Percentiles rank a stretch among this genome's conserved stretches.
Conservation (phyloP, 2,113 vertebrate genomes). For the Castor canadensis region DNA sequence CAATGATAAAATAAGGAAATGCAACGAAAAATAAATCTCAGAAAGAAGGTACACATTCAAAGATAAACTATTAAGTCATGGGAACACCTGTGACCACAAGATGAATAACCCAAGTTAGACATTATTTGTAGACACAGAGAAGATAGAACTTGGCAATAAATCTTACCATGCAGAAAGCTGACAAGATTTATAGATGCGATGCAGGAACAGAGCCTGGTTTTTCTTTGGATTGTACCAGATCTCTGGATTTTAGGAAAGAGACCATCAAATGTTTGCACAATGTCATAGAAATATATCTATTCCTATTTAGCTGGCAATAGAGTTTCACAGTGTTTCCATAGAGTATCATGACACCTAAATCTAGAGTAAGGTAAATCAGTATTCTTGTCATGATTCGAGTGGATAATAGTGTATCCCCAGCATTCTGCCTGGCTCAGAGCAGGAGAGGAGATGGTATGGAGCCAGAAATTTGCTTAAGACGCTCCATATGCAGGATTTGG, state of each 20-base stretch:
- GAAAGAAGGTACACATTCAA: constrained; percentile 11
- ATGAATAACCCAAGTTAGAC: neutral
- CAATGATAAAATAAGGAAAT: neutral
- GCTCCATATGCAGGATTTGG: neutral
- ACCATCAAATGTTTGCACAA: neutral
- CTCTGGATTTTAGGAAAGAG: neutral
- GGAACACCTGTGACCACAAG: neutral
- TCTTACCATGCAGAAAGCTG: neutral
- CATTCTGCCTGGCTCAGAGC: neutral
- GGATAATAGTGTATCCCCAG: neutral
- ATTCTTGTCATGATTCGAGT: neutral
- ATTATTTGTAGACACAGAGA: neutral
- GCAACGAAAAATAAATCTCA: neutral
- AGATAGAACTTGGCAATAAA: neutral
- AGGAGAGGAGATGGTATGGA: neutral
- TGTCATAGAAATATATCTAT: neutral
- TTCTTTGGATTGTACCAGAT: neutral
- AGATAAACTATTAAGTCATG: neutral
- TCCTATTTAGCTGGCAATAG: neutral
- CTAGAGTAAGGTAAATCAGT: neutral
- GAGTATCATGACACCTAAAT: neutral
- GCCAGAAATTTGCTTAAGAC: neutral
- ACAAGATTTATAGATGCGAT: no score
- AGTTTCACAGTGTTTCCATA: neutral
- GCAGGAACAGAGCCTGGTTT: neutral